These are phyloP conservation scores for Lymantria dispar DNA, from an alignment of 2,888 invertebrate species.

Conservation along the genomic window DNA sequence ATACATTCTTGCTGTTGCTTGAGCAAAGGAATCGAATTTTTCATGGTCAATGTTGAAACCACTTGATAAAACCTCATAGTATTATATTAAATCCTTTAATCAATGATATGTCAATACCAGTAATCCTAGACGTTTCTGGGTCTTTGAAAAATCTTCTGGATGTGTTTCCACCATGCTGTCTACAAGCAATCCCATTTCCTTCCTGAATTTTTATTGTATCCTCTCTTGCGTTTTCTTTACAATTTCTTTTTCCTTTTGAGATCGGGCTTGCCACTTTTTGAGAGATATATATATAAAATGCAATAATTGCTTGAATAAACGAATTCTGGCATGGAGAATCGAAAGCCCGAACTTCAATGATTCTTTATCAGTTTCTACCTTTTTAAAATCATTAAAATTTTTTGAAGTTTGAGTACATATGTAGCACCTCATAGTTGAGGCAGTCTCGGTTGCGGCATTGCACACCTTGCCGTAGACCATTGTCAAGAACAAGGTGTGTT, in stretches of 20 bases:
- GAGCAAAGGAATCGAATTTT: background rate
- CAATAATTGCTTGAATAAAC: slow-evolving; percentile 20
- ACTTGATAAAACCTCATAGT: slow-evolving; percentile 5
- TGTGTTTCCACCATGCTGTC: slow-evolving; percentile 6
- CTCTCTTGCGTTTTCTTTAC: slow-evolving; percentile 1
- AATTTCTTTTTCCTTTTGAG: slow-evolving; percentile 1
- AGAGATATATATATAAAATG: slow-evolving; percentile 14
- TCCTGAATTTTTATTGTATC: slow-evolving; percentile 2
- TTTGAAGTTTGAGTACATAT: slow-evolving; percentile 17
- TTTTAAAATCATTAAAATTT: slow-evolving; percentile 9
- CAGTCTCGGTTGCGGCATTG: slow-evolving; percentile 11
- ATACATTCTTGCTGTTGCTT: slow-evolving; percentile 3
- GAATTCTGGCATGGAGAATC: slow-evolving; percentile 1
- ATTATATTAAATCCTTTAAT: slow-evolving; percentile 3
- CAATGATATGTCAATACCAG: slow-evolving; percentile 2
- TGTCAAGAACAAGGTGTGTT: slow-evolving; percentile 1
- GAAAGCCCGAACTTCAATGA: slow-evolving; percentile 29
- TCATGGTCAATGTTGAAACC: slow-evolving; percentile 1
- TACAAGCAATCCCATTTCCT: slow-evolving; percentile 7
- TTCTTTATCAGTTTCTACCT: background rate
- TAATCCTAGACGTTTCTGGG: slow-evolving; percentile 2
- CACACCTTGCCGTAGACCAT: slow-evolving; percentile 23
- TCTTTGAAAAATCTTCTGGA: slow-evolving; percentile 5
- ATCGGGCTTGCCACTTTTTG: slow-evolving; percentile 1
- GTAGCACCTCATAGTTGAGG: slow-evolving; percentile 12